Conservation (phyloP, 2,888 invertebrate species). For the Molorchus minor region DNA sequence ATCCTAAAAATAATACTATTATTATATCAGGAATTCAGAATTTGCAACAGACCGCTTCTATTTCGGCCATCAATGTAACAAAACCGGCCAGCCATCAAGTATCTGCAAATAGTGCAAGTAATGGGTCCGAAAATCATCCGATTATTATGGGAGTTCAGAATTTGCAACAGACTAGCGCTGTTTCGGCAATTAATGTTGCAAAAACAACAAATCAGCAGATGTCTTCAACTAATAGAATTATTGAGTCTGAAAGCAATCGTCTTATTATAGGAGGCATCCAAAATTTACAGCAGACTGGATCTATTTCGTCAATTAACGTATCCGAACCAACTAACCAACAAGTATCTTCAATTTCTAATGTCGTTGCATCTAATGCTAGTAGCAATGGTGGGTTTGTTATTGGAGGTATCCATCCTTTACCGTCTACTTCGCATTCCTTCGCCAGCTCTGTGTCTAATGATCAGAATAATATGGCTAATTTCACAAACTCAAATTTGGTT, state of each 20-base stretch:
- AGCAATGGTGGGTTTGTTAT: background rate
- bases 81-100: background rate
- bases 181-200: background rate
- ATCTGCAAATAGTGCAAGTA: background rate
- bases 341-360: background rate
- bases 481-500: background rate
- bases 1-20: too few relatives aligned
- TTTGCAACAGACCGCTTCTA: too few relatives aligned
- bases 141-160: background rate
- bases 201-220: background rate
- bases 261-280: background rate
- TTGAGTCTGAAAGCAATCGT: background rate
- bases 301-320: background rate
- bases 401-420: background rate
- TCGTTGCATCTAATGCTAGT: background rate
- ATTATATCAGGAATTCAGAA: too few relatives aligned
- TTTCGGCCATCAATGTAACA: background rate
- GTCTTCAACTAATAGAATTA: background rate
- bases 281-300: background rate
- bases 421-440: constrained; percentile 6
- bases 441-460: too few relatives aligned
- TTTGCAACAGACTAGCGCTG: background rate
- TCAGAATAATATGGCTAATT: constrained; percentile 4
- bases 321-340: background rate
- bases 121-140: background rate